Evolutionary conservation across 2,797 vertebrate species (phyloP).

Genomic region (Brachyrhaphis roseni): DNA sequence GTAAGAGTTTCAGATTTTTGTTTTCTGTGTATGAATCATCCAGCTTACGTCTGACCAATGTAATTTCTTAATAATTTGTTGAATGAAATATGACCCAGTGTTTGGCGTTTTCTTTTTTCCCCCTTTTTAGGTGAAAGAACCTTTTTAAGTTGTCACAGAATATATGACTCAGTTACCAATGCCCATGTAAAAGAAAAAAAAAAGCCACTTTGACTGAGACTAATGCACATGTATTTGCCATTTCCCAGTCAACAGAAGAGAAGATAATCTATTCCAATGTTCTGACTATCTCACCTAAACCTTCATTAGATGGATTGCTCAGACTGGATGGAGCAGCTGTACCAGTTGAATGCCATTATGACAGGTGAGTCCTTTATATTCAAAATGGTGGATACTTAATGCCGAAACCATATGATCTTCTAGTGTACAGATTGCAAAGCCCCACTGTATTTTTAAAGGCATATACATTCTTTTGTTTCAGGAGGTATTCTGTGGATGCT

Average conservation of each 20-base stretch:
- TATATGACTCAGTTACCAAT: no score
- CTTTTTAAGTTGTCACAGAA: no score
- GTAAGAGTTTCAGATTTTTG: no score
- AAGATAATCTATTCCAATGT: slow-evolving; percentile 72
- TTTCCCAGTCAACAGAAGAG: slow-evolving; percentile 63
- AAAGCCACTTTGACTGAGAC: not conserved
- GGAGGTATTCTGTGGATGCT: slow-evolving; percentile 63
- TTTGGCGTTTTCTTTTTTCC: no score
- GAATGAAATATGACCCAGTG: no score
- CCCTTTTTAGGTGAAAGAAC: no score
- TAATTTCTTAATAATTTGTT: no score
- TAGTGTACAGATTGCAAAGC: not conserved
- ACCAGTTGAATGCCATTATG: slow-evolving; percentile 76
- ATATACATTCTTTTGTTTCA: slow-evolving; percentile 24
- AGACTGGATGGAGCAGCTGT: slow-evolving; percentile 56
- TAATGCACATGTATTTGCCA: not conserved
- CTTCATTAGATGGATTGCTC: slow-evolving; percentile 63
- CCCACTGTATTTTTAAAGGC: not conserved
- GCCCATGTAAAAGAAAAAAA: no score
- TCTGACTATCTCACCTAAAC: slow-evolving; percentile 67
- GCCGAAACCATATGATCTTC: not conserved
- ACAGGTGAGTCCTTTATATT: slow-evolving; percentile 51
- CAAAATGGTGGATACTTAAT: not conserved
- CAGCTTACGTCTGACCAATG: not conserved
- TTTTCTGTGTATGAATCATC: not conserved